Conservation (phyloP, 2,888 invertebrate species). For the Adela reaumurella region DNA sequence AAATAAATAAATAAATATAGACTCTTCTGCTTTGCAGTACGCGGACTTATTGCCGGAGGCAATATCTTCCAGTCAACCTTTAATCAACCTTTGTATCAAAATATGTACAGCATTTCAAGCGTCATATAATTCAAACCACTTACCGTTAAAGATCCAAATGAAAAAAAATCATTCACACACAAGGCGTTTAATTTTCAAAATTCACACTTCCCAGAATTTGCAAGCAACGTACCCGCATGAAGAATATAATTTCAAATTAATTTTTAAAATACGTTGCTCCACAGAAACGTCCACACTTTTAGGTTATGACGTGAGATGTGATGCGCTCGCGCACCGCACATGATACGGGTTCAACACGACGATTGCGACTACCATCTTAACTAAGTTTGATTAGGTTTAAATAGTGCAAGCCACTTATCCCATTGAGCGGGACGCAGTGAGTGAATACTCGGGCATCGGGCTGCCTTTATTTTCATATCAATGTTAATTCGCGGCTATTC, state of each 20-base stretch:
- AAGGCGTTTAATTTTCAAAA: background rate
- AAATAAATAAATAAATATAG: too few species aligned
- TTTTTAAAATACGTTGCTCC: background rate
- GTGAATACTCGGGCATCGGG: conserved; percentile 23
- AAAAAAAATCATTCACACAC: background rate
- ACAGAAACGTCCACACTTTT: background rate
- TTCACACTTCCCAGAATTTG: too few species aligned
- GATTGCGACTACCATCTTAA: conserved; percentile 56
- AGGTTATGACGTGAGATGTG: background rate
- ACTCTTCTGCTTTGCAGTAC: too few species aligned
- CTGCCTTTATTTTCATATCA: conserved; percentile 22
- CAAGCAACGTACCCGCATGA: too few species aligned
- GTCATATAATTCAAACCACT: too few species aligned
- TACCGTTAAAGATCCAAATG: background rate
- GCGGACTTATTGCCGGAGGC: too few species aligned
- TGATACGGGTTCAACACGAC: background rate
- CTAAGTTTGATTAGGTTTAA: conserved; percentile 63
- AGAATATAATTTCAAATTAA: too few species aligned
- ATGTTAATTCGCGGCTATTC: background rate
- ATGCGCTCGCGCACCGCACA: background rate
- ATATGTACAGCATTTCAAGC: too few species aligned
- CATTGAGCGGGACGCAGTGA: conserved; percentile 44
- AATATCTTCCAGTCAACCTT: too few species aligned
- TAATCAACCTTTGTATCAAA: too few species aligned
- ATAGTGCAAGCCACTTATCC: conserved; percentile 59